phyloP scores from a whole-genome alignment of 2,888 invertebrate genomes.

The Acleris sparsana region DNA sequence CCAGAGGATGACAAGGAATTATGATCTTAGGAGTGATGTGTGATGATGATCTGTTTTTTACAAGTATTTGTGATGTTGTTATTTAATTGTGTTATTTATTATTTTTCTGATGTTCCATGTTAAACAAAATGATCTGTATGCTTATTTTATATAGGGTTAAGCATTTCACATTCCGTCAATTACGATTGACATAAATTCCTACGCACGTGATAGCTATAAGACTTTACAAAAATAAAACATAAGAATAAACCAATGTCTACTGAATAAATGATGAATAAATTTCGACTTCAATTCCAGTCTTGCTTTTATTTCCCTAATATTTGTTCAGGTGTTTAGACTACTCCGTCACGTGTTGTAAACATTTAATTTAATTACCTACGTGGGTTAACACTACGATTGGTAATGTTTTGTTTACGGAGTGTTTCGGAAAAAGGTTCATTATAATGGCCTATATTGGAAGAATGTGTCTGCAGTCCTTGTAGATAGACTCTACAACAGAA shows the following conservation, averaged over 20 bases:
- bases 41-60: slow-evolving; percentile 37
- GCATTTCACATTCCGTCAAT: slow-evolving; percentile 37
- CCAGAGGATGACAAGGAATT: slow-evolving; percentile 86
- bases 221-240: slow-evolving; percentile 11
- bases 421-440: no score
- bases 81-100: slow-evolving; percentile 33
- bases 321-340: slow-evolving; percentile 1
- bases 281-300: slow-evolving; percentile 17
- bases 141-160: slow-evolving; percentile 32
- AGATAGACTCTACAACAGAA: no score
- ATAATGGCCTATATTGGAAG: no score
- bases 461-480: no score
- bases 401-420: no score
- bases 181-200: slow-evolving; percentile 33
- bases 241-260: slow-evolving; percentile 9
- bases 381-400: no score
- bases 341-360: no score
- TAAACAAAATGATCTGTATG: slow-evolving; percentile 33
- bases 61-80: slow-evolving; percentile 31
- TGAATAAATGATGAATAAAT: slow-evolving; percentile 15
- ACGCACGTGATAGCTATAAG: slow-evolving; percentile 11
- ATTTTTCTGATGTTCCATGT: slow-evolving; percentile 24
- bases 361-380: no score
- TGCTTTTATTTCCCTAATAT: slow-evolving; percentile 15
- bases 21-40: slow-evolving; percentile 55